phyloP scores from a whole-genome alignment of 2,113 vertebrate genomes.

The Nasalis larvatus region DNA sequence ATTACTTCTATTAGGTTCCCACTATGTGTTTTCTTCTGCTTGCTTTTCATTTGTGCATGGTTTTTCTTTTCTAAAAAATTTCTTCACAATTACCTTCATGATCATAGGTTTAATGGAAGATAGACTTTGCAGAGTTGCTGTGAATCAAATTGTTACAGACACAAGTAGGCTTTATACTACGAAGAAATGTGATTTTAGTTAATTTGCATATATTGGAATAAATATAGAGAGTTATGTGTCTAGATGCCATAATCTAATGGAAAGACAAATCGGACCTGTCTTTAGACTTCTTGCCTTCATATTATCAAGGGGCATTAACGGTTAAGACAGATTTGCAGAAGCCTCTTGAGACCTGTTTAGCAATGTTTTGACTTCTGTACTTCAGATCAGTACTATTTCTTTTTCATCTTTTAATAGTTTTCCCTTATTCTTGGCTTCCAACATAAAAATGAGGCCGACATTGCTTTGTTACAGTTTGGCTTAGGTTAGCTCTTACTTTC shows the following conservation, averaged over 20 bases:
- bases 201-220: neutral
- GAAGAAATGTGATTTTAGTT: constrained; percentile 41
- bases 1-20: constrained; percentile 2
- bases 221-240: neutral
- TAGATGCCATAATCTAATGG: neutral
- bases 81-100: constrained; percentile 82
- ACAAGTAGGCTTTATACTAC: neutral
- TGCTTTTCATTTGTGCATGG: constrained; percentile 79
- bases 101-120: constrained; percentile 72
- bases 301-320: neutral
- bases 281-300: neutral
- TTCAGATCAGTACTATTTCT: neutral
- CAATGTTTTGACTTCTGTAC: neutral
- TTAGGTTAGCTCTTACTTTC: neutral
- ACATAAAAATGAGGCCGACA: neutral
- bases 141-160: constrained; percentile 24
- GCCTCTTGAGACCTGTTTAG: neutral
- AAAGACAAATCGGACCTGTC: neutral
- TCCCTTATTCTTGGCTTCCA: neutral
- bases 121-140: neutral
- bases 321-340: neutral
- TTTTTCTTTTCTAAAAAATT: constrained; percentile 71
- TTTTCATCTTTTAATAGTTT: neutral
- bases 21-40: constrained; percentile 75
- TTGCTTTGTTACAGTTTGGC: neutral